Conservation (phyloP, 2,113 vertebrate genomes). For the Sclerurus mexicanus region DNA sequence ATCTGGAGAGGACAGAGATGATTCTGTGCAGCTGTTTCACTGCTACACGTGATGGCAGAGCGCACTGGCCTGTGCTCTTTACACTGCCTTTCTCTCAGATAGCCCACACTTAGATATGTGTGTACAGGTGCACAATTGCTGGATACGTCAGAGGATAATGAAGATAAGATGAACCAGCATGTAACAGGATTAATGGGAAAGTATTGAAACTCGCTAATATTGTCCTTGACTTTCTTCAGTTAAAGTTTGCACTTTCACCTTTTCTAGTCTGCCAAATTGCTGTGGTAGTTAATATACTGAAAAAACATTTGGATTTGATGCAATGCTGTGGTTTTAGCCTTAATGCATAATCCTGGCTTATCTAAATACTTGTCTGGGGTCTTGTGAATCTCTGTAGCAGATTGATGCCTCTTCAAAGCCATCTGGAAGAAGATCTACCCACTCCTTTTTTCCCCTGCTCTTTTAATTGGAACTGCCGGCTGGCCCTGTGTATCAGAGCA, state of each 20-base stretch:
- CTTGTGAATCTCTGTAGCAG: slow-evolving; percentile 50
- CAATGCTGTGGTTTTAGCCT: slow-evolving; percentile 29
- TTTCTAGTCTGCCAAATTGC: background rate
- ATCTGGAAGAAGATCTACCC: slow-evolving; percentile 55
- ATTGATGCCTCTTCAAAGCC: slow-evolving; percentile 32
- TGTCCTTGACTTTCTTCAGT: background rate
- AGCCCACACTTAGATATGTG: background rate
- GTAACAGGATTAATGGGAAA: background rate
- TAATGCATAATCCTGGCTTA: slow-evolving; percentile 29
- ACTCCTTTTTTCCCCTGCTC: background rate
- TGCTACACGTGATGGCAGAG: fast-evolving
- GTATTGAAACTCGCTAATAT: background rate
- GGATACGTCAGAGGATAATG: background rate
- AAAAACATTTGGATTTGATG: slow-evolving; percentile 49
- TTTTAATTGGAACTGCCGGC: slow-evolving; percentile 67
- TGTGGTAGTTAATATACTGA: background rate
- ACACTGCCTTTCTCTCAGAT: background rate
- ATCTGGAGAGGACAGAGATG: background rate
- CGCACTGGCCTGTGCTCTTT: background rate
- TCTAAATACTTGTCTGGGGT: slow-evolving; percentile 33
- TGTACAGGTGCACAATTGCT: background rate
- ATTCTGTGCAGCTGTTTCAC: background rate
- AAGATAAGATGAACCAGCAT: background rate
- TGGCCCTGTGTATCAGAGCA: slow-evolving; percentile 36
- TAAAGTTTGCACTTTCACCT: background rate